phyloP scores from a whole-genome alignment of 2,113 vertebrate genomes.

The Lepisosteus oculatus region DNA sequence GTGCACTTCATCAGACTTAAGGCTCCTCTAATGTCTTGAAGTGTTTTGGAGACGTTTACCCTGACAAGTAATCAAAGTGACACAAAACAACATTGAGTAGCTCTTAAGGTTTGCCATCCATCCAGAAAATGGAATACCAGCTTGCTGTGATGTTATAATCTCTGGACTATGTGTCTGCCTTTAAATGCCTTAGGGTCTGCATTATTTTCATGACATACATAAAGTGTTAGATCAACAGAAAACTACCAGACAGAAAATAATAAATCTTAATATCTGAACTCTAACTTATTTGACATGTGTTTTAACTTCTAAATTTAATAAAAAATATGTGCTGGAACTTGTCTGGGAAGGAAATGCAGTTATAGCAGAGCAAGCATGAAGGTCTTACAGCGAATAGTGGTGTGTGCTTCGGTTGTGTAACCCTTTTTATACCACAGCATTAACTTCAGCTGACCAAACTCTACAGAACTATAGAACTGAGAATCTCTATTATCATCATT shows the following conservation, averaged over 20 bases:
- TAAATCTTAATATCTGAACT: not conserved
- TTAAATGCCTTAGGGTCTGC: not conserved
- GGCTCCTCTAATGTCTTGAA: conserved; percentile 40
- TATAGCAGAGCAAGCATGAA: not conserved
- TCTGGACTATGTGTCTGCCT: no score
- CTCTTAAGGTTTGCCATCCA: conserved; percentile 24
- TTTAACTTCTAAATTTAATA: not conserved
- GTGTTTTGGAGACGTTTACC: conserved; percentile 43
- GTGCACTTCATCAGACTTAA: conserved; percentile 38
- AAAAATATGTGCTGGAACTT: not conserved
- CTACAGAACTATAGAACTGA: not conserved
- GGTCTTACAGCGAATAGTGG: not conserved
- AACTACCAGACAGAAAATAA: not conserved
- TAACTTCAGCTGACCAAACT: not conserved
- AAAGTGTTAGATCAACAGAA: not conserved
- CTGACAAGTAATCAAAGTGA: conserved; percentile 48
- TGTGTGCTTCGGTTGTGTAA: not conserved
- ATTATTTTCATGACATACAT: not conserved
- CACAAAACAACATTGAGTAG: conserved; percentile 41
- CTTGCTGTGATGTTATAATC: no score
- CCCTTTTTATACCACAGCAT: not conserved
- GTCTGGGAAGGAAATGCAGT: not conserved
- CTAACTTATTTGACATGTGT: not conserved
- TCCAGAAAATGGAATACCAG: not conserved
- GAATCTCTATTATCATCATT: not conserved